phyloP scores from a whole-genome alignment of 2,113 vertebrate species.

The Heptranchias perlo region DNA sequence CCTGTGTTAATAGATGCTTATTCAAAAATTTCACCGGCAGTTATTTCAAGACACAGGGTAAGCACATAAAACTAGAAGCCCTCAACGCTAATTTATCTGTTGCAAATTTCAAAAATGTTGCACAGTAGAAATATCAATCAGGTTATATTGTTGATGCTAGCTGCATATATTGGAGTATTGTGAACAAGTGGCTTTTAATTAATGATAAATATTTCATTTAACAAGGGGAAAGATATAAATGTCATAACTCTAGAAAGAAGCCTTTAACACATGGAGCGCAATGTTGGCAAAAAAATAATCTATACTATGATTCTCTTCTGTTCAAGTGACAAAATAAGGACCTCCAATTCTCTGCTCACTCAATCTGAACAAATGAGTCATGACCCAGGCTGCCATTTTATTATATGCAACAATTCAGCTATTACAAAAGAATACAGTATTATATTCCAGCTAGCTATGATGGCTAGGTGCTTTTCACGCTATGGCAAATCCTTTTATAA shows the following conservation, averaged over 20 bases:
- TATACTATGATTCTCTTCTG: not conserved
- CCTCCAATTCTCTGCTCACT: not conserved
- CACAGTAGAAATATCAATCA: not conserved
- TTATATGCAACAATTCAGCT: not conserved
- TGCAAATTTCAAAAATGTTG: not conserved
- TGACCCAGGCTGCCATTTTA: not conserved
- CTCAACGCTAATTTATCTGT: not conserved
- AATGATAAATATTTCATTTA: not conserved
- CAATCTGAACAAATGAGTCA: not conserved
- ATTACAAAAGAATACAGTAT: not conserved
- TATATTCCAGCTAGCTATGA: not conserved
- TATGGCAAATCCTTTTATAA: not conserved
- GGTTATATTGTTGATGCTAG: not conserved
- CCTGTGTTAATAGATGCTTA: not conserved
- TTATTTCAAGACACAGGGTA: not conserved
- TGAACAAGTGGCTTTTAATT: no score
- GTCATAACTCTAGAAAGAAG: not conserved
- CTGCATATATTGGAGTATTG: not conserved
- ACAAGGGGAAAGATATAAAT: not conserved
- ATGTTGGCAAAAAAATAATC: not conserved
- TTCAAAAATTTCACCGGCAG: not conserved
- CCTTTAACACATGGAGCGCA: not conserved
- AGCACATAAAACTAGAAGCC: not conserved
- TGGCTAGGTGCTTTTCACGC: not conserved
- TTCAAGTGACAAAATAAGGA: not conserved